Base-by-base conservation (phyloP, 2,888 invertebrate species). In the Sarcophaga carnaria region DNA sequence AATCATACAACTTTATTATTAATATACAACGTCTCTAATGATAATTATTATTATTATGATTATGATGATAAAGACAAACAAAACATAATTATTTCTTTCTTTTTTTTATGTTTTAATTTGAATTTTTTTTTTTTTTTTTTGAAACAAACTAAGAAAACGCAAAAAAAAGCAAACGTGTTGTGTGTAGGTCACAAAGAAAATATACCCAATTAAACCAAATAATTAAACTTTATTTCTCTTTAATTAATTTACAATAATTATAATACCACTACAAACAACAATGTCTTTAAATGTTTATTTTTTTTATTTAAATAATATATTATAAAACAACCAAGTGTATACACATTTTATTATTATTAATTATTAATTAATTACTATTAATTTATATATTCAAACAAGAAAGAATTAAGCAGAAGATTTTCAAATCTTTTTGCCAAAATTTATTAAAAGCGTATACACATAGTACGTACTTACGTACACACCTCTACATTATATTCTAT, bases 1-100 rank as follows among this genome's bases (percentile, higher is more conserved):
- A 17, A 37, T 12, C n/a, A 66, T 8, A 47, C 62, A 64, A 74
- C 66, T 74, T 45, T 20, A 25, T 54, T 69, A 45, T 60, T 37
- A 37, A 64, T 37, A 64, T 14, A 74, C 20, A 25, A 17, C 54
- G 37, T 37, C 37, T 37, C 37, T 37, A 37, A 37, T 37, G 37
- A 37, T 37, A 37, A 37, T 37, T 54, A 54, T 54, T 14, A 54
- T 22, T 22, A 22, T 49, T 4, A 49, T n/a, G n/a, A n/a, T 54
- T 54, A 54, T 12, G 14, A 54, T 14, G 54, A 54, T 54, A 54
- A 54, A 54, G 3, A 3, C 54, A 17, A 14, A 54, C 17, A 14
- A 54, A 17, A 54, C 4, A 14, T 54, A 14, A 54, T 54, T 54
- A 14, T 14, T 54, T 14, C 17, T 54, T 54, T 54, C 17, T 54